Conservation (phyloP, 2,797 vertebrate genomes). For the Avahi laniger region DNA sequence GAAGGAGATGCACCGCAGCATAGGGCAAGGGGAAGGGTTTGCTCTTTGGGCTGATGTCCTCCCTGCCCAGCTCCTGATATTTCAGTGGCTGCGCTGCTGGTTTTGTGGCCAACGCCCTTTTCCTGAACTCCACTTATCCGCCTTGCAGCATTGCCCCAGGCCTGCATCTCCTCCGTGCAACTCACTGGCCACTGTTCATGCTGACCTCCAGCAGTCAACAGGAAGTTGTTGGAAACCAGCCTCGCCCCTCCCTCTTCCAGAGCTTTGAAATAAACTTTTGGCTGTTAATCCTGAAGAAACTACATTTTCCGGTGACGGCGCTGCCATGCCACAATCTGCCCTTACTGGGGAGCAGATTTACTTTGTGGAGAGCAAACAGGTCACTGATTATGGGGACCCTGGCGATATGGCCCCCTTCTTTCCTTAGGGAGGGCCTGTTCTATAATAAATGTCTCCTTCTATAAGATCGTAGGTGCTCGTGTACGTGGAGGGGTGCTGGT, state of each 20-base stretch:
- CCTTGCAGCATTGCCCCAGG: background rate
- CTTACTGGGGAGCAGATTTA: background rate
- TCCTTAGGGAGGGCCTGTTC: background rate
- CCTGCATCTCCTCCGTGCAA: background rate
- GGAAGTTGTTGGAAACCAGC: background rate
- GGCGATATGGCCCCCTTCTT: background rate
- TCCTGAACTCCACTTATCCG: background rate
- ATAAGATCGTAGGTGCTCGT: background rate
- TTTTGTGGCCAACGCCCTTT: background rate
- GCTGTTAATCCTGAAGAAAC: background rate
- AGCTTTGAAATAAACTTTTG: background rate
- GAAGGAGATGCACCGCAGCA: background rate
- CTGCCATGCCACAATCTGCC: background rate
- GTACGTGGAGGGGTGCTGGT: background rate
- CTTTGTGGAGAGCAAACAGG: background rate
- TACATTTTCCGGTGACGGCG: background rate
- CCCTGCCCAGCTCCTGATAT: background rate
- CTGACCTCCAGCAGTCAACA: background rate
- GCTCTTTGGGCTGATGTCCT: background rate
- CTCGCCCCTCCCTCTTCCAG: background rate
- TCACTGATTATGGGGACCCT: background rate
- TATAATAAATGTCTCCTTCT: background rate
- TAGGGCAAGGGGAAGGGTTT: background rate
- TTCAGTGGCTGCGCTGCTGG: background rate
- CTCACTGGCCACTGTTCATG: rapidly evolving